Conservation (phyloP, 1,140 invertebrate genomes). For the Formica exsecta region DNA sequence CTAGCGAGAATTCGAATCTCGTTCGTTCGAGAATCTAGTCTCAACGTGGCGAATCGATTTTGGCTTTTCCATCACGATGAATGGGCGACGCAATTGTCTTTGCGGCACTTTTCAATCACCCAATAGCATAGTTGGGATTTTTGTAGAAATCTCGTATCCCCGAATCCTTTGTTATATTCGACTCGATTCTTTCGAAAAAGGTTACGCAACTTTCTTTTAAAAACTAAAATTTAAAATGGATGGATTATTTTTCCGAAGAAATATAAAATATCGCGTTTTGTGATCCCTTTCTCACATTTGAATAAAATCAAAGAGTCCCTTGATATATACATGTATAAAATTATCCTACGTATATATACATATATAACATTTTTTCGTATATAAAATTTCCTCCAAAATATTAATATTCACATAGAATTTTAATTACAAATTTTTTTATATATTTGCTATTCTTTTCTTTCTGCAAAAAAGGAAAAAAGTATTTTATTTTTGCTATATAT, state of each 20-base stretch:
- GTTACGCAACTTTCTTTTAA: no score
- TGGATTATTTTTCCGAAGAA: neutral
- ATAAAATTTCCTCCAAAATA: neutral
- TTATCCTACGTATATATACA: neutral
- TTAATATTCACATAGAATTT: neutral
- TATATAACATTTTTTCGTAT: neutral
- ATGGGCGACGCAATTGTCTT: neutral
- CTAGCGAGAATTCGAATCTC: neutral
- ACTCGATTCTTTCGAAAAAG: constrained; percentile 19
- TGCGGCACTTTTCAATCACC: neutral
- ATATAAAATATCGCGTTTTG: neutral
- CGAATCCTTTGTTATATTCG: neutral
- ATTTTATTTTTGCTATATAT: neutral
- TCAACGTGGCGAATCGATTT: neutral
- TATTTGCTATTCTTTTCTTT: neutral
- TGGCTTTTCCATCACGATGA: constrained; percentile 9
- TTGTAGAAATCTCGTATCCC: neutral
- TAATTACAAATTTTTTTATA: neutral
- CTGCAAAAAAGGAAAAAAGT: no score
- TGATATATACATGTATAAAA: constrained; percentile 1
- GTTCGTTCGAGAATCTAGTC: neutral
- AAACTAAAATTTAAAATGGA: neutral
- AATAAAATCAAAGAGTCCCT: neutral
- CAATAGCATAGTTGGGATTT: neutral
- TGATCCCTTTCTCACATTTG: neutral